These are phyloP conservation scores for Heterotilapia buettikoferi DNA, from an alignment of 2,113 vertebrate species.

Conservation along the genomic window DNA sequence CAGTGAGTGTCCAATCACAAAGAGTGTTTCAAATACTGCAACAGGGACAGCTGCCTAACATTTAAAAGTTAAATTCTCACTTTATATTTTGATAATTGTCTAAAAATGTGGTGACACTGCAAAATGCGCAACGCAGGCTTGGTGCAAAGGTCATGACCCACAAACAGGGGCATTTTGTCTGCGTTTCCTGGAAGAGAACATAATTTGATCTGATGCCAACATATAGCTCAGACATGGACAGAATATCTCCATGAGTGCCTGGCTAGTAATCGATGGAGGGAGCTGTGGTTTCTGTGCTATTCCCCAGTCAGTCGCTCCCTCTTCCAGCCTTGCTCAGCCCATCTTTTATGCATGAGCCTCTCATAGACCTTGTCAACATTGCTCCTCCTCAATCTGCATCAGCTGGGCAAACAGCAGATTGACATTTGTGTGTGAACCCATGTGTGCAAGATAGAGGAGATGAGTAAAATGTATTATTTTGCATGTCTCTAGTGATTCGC, in stretches of 20 bases:
- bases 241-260: neutral
- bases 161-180: neutral
- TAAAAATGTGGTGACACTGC: neutral
- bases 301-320: conserved; percentile 6
- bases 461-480: neutral
- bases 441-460: neutral
- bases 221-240: neutral
- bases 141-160: neutral
- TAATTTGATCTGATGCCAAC: neutral
- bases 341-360: conserved; percentile 55
- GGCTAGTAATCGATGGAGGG: conserved; percentile 39
- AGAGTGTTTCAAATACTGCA: neutral
- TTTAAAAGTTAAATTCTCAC: neutral
- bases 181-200: neutral
- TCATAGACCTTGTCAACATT: conserved; percentile 11
- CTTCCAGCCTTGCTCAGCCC: neutral
- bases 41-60: neutral
- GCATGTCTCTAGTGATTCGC: neutral
- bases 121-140: neutral
- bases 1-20: neutral
- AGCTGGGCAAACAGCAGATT: conserved; percentile 8
- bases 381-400: conserved; percentile 28
- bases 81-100: neutral
- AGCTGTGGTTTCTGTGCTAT: conserved; percentile 18
- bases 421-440: neutral